These are phyloP conservation scores for Archips crataeganus DNA, from an alignment of 2,888 invertebrate genomes.

Conservation along the genomic window DNA sequence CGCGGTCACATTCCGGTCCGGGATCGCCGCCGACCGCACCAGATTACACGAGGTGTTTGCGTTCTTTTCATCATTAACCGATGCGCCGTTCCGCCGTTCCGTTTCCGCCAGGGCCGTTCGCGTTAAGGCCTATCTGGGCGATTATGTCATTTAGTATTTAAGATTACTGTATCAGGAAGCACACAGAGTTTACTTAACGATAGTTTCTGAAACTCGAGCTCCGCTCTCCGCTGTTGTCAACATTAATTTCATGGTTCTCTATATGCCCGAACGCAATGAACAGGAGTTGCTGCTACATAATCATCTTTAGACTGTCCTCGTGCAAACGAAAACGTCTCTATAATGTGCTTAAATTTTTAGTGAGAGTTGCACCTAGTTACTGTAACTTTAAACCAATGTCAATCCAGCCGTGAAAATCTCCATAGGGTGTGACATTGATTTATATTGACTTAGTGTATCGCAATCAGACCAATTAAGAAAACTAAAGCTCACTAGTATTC, in stretches of 20 bases:
- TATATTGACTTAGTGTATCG: too few species aligned
- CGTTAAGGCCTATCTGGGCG: background rate
- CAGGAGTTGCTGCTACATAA: too few species aligned
- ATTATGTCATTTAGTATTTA: background rate
- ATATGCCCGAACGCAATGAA: too few species aligned
- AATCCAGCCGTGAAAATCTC: too few species aligned
- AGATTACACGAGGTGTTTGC: conserved; percentile 19
- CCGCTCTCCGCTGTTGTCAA: background rate
- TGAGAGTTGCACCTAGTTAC: too few species aligned
- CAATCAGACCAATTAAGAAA: too few species aligned
- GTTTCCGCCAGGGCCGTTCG: background rate
- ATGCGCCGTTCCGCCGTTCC: background rate
- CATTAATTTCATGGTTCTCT: background rate
- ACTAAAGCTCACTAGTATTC: background rate
- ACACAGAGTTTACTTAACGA: background rate
- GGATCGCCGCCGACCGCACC: conserved; percentile 33
- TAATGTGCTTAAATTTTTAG: too few species aligned
- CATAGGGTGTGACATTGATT: too few species aligned
- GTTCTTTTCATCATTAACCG: conserved; percentile 15
- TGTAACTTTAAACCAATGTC: too few species aligned
- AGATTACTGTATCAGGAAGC: too few species aligned
- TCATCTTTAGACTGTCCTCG: too few species aligned
- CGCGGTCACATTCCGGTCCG: conserved; percentile 40
- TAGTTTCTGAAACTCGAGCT: background rate
- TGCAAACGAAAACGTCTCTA: too few species aligned